Conservation (phyloP, 2,797 vertebrate genomes). For the Phylloscopus collybita region DNA sequence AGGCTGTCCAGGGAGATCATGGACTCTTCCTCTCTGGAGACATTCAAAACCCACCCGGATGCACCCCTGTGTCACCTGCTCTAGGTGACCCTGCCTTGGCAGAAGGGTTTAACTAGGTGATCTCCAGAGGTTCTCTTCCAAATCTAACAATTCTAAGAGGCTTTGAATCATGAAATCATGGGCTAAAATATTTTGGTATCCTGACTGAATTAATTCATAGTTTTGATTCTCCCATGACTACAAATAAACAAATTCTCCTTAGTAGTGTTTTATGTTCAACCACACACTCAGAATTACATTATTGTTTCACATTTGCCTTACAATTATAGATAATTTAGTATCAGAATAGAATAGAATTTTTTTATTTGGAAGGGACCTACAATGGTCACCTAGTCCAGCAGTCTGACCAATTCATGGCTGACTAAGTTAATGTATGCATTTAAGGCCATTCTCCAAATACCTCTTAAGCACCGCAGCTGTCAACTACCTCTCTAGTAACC, state of each 20-base stretch:
- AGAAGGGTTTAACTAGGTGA: not conserved
- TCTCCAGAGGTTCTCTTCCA: not conserved
- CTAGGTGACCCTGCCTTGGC: not conserved
- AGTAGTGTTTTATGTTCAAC: not conserved
- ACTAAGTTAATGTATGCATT: not conserved
- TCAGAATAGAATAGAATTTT: not conserved
- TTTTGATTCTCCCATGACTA: not conserved
- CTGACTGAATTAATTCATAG: not conserved
- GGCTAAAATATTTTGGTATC: not conserved
- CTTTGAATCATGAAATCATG: not conserved
- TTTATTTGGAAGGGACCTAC: not conserved
- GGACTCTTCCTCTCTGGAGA: not conserved
- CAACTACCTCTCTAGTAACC: not conserved
- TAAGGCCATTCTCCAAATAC: not conserved
- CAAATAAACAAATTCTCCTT: not conserved
- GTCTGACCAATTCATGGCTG: not conserved
- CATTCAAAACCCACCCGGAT: rapidly evolving
- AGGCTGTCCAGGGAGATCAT: not conserved
- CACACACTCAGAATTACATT: not conserved
- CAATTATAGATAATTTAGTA: not conserved
- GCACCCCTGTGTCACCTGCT: not conserved
- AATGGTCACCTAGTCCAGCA: not conserved
- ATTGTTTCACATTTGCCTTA: not conserved
- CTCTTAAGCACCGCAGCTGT: not conserved
- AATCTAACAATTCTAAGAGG: not conserved